Evolutionary conservation across 2,888 invertebrate species (phyloP).

Genomic region (Emmelina monodactyla): DNA sequence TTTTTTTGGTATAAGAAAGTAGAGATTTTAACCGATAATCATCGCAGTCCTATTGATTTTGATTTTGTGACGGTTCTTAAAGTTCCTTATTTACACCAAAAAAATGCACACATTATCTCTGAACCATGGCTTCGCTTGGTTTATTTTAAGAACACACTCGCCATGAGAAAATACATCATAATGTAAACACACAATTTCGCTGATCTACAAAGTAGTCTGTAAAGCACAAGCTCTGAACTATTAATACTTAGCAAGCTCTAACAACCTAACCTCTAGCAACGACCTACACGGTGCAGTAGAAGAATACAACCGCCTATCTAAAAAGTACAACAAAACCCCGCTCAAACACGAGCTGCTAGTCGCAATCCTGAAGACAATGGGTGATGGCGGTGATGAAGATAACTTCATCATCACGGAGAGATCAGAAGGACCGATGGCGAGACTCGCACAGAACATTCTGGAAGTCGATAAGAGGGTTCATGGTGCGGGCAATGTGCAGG

Average conservation of each 20-base stretch:
- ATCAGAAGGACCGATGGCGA: constrained; percentile 27
- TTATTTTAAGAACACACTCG: too few relatives aligned
- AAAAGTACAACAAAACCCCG: constrained; percentile 68
- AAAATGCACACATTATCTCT: too few relatives aligned
- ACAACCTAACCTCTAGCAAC: constrained; percentile 28
- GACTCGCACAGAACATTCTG: constrained; percentile 33
- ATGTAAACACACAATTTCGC: too few relatives aligned
- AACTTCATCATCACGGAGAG: constrained; percentile 34
- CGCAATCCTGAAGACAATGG: constrained; percentile 31
- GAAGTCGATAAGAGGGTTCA: constrained; percentile 38
- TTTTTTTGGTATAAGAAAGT: too few relatives aligned
- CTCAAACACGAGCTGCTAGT: constrained; percentile 70
- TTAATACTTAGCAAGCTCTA: not conserved
- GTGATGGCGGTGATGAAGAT: constrained; percentile 38
- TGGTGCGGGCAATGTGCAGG: constrained; percentile 45
- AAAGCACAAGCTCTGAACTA: not conserved
- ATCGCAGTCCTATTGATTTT: too few relatives aligned
- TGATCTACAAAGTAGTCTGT: too few relatives aligned
- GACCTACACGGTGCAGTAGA: constrained; percentile 59
- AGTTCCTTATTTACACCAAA: too few relatives aligned
- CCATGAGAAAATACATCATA: too few relatives aligned
- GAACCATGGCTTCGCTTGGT: too few relatives aligned
- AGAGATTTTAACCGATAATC: too few relatives aligned
- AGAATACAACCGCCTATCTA: constrained; percentile 56
- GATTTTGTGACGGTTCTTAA: too few relatives aligned